Evolutionary conservation across 2,797 vertebrate genomes (phyloP).

Genomic region (Leptatherina wallacei): DNA sequence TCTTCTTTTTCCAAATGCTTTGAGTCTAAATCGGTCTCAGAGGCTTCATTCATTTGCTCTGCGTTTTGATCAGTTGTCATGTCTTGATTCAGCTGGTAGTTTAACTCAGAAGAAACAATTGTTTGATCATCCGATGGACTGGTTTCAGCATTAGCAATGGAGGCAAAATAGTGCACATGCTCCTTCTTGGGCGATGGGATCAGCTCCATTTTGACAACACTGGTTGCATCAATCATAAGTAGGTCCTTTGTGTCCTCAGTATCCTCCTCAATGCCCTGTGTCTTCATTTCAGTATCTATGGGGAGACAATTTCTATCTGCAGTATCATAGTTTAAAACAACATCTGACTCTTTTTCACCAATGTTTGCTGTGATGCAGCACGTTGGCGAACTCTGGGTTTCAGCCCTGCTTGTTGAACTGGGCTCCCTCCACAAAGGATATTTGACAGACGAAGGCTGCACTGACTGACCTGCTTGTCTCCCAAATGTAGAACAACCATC

Average conservation of each 20-base stretch:
- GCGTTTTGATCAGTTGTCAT: conserved; percentile 20
- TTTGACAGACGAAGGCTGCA: conserved; percentile 49
- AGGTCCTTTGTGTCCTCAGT: conserved; percentile 56
- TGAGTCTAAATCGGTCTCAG: conserved; percentile 16
- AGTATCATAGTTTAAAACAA: conserved; percentile 1
- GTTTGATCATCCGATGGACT: conserved; percentile 23
- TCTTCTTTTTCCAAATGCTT: conserved; percentile 20
- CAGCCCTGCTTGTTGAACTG: conserved; percentile 56
- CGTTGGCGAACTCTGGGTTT: conserved; percentile 34
- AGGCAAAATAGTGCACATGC: conserved; percentile 71
- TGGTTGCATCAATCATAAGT: conserved; percentile 74
- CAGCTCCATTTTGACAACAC: conserved; percentile 80
- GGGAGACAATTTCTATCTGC: conserved; percentile 19
- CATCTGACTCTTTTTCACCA: conserved; percentile 33
- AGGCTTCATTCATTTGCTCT: conserved; percentile 19
- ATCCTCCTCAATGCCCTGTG: conserved; percentile 45
- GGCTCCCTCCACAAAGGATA: conserved; percentile 84
- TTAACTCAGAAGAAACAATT: conserved; percentile 9
- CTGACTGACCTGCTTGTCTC: conserved; percentile 34
- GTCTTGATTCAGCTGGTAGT: conserved; percentile 27
- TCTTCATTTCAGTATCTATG: conserved; percentile 42
- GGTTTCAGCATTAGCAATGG: conserved; percentile 29
- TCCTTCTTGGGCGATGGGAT: conserved; percentile 77
- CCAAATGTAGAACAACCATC: conserved; percentile 18
- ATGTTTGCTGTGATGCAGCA: conserved; percentile 20